Base-by-base conservation (phyloP, 2,797 vertebrate genomes). In the Paratrypauchen microcephalus region DNA sequence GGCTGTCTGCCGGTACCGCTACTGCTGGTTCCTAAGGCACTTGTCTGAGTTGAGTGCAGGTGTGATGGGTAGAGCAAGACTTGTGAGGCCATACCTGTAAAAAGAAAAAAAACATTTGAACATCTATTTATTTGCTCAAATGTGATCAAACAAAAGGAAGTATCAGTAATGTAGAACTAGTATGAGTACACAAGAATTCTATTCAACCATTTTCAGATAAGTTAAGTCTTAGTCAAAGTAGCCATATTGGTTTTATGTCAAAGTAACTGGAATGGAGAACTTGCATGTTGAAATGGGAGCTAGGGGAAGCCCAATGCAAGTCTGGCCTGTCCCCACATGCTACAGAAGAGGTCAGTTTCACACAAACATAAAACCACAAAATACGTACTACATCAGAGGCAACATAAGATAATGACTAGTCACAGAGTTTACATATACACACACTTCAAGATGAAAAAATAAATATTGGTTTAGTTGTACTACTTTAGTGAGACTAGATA, bases 11-110 rank as follows among this genome's bases (percentile, higher is more conserved):
- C 86, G 81, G 84, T 85, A 78, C 81, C 82, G 92, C 93, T 95
- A 94, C 95, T 87, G 95, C 95, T 87, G 94, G 93, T 95, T 97
- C 96, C 95, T 97, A 99, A 99, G 97, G 97, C 97, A 98, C 97
- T 98, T 96, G 94, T 96, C 93, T 97, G 96, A 93, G 95, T 95
- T 95, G 97, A 95, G 97, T 97, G 96, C 95, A 96, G 93, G 90
- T 98, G 95, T 85, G 95, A 95, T 95, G 97, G 96, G 91, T 95
- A 96, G 87, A 97, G 92, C 95, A 96, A 95, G 91, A 99, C 95
- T 94, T 98, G 95, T 95, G 96, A 97, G 95, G 96, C 97, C 97
- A 99, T 99, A 95, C 97, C 97, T 99, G 54, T 62, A 73, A 64
- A 74, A 32, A 23, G 55, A 3, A 62, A 4, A 62, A 4, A 45